Percentiles rank a stretch among this genome's conserved stretches.
These are phyloP conservation scores for Neolamprologus devosi DNA, from an alignment of 2,113 vertebrate species.

Conservation along the genomic window DNA sequence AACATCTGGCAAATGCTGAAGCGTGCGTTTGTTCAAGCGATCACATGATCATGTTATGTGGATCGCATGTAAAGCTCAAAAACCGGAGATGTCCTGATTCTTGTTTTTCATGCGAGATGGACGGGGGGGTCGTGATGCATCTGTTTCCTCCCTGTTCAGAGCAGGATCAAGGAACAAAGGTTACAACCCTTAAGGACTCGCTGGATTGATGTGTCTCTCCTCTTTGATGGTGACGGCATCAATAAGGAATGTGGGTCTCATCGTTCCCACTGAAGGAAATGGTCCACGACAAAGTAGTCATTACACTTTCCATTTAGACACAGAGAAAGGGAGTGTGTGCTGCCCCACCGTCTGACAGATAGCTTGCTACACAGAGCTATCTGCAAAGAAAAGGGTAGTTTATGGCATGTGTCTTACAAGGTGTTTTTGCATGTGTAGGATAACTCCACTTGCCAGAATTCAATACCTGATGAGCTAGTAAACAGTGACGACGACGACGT, in stretches of 20 bases:
- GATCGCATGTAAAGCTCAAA: background rate
- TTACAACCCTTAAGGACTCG: background rate
- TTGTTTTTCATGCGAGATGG: conserved; percentile 15
- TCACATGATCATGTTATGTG: background rate
- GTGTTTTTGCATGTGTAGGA: background rate
- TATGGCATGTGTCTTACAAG: background rate
- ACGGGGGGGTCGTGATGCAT: background rate
- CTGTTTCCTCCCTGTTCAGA: background rate
- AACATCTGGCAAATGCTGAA: background rate
- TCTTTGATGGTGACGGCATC: background rate
- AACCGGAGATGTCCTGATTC: background rate
- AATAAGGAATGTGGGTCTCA: conserved; percentile 12
- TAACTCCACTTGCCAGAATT: background rate
- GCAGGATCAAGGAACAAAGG: background rate
- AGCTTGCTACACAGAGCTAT: background rate
- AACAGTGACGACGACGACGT: background rate
- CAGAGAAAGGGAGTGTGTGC: background rate
- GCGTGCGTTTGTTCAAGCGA: background rate
- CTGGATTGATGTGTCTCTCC: background rate
- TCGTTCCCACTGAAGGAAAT: background rate
- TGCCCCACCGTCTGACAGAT: background rate
- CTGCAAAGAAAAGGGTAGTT: background rate
- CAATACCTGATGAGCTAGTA: background rate
- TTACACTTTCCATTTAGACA: background rate
- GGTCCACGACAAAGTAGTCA: background rate